These are phyloP conservation scores for Drosophila yakuba DNA, from an alignment of 1,140 invertebrate genomes.

Conservation along the genomic window DNA sequence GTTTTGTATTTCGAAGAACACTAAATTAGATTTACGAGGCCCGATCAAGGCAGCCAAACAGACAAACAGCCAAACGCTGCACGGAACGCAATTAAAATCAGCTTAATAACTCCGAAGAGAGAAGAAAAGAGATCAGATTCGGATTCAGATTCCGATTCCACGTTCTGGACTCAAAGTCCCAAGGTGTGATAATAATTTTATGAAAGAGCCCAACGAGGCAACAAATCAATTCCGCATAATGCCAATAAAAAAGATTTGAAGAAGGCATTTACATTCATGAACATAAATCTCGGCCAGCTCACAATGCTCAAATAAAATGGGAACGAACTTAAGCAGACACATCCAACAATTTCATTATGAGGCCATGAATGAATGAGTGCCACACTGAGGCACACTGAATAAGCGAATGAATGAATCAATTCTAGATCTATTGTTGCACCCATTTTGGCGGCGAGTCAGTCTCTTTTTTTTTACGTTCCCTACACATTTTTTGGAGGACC, in stretches of 20 bases:
- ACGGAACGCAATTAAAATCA: conserved; percentile 80
- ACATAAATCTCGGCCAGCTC: conserved; percentile 66
- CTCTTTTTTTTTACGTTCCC: neutral
- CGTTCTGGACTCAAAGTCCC: conserved; percentile 25
- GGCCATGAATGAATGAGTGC: conserved; percentile 48
- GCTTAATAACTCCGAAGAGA: conserved; percentile 73
- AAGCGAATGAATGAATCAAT: conserved; percentile 33
- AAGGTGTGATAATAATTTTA: conserved; percentile 84
- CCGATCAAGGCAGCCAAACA: conserved; percentile 47
- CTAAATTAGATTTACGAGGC: conserved; percentile 81
- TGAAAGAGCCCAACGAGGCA: conserved; percentile 67
- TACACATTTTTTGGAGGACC: conserved; percentile 60
- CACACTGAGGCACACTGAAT: too few species aligned
- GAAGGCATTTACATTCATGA: conserved; percentile 78
- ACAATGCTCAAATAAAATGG: conserved; percentile 46
- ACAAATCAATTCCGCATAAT: conserved; percentile 75
- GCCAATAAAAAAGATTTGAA: conserved; percentile 78
- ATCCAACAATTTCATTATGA: conserved; percentile 78
- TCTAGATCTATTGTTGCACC: conserved; percentile 23
- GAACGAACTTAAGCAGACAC: conserved; percentile 51
- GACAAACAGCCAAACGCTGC: neutral
- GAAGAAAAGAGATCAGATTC: conserved; percentile 36
- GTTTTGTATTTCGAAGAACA: conserved; percentile 31
- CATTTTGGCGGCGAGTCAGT: conserved; percentile 41
- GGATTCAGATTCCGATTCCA: neutral